phyloP scores from a whole-genome alignment of 2,113 vertebrate species.

The Nannobrachium achirus region DNA sequence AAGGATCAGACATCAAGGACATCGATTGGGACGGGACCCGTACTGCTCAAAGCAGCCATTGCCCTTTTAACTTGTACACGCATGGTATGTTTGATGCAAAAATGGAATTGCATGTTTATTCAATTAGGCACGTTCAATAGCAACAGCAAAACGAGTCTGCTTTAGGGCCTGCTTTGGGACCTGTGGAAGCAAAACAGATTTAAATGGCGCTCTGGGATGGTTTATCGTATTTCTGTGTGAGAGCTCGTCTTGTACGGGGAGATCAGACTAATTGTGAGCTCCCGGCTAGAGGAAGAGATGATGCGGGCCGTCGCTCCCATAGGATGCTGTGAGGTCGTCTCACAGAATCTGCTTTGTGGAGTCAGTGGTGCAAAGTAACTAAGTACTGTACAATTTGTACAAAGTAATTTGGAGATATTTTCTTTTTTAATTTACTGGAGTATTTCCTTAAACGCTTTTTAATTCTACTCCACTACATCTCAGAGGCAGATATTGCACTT shows the following conservation, averaged over 20 bases:
- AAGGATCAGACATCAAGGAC: too few species aligned
- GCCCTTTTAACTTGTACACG: slow-evolving; percentile 17
- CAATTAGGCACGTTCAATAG: not conserved
- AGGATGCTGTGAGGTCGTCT: slow-evolving; percentile 17
- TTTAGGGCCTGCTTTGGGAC: not conserved
- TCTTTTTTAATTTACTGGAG: too few species aligned
- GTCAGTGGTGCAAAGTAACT: too few species aligned
- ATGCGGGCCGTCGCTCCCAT: slow-evolving; percentile 38
- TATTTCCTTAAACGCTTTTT: too few species aligned
- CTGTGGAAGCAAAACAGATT: slow-evolving; percentile 20
- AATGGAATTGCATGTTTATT: not conserved
- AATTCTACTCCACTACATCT: too few species aligned
- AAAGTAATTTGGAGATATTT: too few species aligned
- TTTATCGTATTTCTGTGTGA: slow-evolving; percentile 20
- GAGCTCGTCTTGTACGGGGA: slow-evolving; percentile 25
- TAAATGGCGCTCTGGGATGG: slow-evolving; percentile 13
- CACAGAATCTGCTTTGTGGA: slow-evolving; percentile 18
- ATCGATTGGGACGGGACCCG: too few species aligned
- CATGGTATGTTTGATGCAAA: slow-evolving; percentile 21
- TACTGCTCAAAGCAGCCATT: too few species aligned
- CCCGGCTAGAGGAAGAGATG: slow-evolving; percentile 35
- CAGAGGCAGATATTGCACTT: too few species aligned
- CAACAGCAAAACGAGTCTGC: slow-evolving; percentile 30
- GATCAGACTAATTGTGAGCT: slow-evolving; percentile 37
- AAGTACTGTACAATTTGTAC: too few species aligned